A percentile compares a stretch with the other conserved stretches of the same genome.
These are phyloP conservation scores for Gobiocypris rarus DNA, from an alignment of 2,113 vertebrate genomes.

Conservation along the genomic window DNA sequence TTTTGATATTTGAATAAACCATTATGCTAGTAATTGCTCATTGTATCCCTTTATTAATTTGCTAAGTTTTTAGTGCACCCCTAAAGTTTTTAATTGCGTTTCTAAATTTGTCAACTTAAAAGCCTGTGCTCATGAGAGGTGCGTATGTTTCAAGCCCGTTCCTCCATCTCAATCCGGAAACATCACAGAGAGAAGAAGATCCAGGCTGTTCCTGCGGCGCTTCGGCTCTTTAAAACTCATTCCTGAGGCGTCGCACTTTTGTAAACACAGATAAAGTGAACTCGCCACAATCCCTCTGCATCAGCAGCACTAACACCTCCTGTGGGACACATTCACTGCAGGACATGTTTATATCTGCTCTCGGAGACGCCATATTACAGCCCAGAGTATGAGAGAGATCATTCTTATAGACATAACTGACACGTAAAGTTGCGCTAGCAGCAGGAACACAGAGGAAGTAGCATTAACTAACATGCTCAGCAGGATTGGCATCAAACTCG, in stretches of 20 bases:
- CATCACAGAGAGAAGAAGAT: not conserved
- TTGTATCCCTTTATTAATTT: no score
- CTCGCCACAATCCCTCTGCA: constrained; percentile 18
- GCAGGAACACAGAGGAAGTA: not conserved
- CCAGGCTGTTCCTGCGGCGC: not conserved
- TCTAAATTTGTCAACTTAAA: no score
- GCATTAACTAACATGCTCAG: not conserved
- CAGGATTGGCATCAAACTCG: not conserved
- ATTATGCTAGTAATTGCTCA: no score
- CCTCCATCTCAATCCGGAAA: not conserved
- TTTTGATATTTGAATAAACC: no score
- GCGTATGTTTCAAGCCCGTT: no score
- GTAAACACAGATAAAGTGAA: constrained; percentile 24
- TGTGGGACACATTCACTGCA: constrained; percentile 15
- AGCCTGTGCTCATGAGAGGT: no score
- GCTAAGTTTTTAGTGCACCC: no score
- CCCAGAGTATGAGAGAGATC: not conserved
- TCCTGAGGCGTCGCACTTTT: not conserved
- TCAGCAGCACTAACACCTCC: constrained; percentile 4
- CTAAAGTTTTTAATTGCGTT: no score
- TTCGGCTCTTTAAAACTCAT: not conserved
- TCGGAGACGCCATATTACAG: not conserved
- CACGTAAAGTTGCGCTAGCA: not conserved
- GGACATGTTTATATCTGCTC: not conserved
- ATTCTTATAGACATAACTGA: not conserved